Conservation (phyloP, 2,888 invertebrate genomes). For the Chrysotoxum bicinctum region DNA sequence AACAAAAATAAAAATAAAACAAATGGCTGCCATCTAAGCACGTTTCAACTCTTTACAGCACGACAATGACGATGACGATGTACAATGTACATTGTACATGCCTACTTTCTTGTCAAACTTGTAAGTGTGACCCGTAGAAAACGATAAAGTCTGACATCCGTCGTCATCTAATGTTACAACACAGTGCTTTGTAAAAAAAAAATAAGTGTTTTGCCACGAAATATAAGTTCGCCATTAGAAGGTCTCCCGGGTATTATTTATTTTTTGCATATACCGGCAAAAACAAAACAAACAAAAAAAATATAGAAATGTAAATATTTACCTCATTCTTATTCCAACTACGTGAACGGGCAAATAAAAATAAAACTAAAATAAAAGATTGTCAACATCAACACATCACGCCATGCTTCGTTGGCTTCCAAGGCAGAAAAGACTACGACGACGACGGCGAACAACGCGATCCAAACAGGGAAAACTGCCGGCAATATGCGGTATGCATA, state of each 20-base stretch:
- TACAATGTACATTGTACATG: neutral
- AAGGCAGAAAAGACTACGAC: neutral
- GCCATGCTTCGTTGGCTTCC: slow-evolving; percentile 42
- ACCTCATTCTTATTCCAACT: slow-evolving; percentile 47
- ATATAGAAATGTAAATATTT: slow-evolving; percentile 57
- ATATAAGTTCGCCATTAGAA: slow-evolving; percentile 36
- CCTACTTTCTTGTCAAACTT: slow-evolving; percentile 41
- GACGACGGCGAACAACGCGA: neutral
- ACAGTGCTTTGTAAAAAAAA: neutral
- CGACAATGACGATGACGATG: neutral
- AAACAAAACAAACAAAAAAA: slow-evolving; percentile 11
- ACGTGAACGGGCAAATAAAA: slow-evolving; percentile 8
- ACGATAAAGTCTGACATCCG: slow-evolving; percentile 28
- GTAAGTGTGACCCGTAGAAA: slow-evolving; percentile 46
- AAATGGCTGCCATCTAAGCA: slow-evolving; percentile 9
- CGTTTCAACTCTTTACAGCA: neutral
- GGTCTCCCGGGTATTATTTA: slow-evolving; percentile 18
- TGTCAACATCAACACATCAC: slow-evolving; percentile 53
- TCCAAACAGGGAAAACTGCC: slow-evolving; percentile 13
- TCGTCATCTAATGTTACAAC: slow-evolving; percentile 34
- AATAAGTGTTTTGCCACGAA: neutral
- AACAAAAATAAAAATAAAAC: neutral
- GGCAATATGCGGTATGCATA: slow-evolving; percentile 1
- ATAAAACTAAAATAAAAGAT: slow-evolving; percentile 32
- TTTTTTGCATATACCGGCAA: slow-evolving; percentile 44